phyloP scores from a whole-genome alignment of 1,140 invertebrate genomes.

The Onthophagus taurus region DNA sequence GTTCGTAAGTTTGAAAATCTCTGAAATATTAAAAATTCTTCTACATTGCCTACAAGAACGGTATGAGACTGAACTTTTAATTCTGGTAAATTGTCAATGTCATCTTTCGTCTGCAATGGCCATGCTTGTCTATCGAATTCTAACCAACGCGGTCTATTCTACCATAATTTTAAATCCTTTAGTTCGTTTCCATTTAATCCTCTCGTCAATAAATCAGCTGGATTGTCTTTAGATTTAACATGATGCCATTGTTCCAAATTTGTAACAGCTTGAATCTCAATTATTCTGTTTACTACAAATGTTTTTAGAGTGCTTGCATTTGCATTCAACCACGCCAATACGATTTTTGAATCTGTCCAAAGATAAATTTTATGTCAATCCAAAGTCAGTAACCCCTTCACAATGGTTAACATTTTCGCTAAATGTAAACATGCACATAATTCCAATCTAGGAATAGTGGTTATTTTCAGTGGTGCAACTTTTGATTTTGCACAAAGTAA shows the following conservation, averaged over 20 bases:
- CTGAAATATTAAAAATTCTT: background rate
- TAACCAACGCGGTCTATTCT: conserved; percentile 1
- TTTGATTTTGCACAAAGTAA: conserved; percentile 28
- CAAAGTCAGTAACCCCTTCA: background rate
- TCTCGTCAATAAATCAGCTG: conserved; percentile 5
- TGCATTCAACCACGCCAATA: conserved; percentile 24
- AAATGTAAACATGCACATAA: conserved; percentile 30
- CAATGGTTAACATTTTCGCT: conserved; percentile 18
- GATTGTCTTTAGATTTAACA: conserved; percentile 14
- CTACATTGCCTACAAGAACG: background rate
- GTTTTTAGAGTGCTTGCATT: conserved; percentile 25
- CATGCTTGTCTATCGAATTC: background rate
- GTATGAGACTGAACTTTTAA: no score
- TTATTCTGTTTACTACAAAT: conserved; percentile 36
- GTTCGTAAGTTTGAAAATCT: conserved; percentile 1
- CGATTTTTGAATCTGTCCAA: conserved; percentile 25
- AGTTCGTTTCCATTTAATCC: conserved; percentile 1
- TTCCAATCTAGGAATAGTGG: conserved; percentile 29
- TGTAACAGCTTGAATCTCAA: conserved; percentile 26
- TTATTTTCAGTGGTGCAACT: conserved; percentile 28
- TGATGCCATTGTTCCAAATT: conserved; percentile 21
- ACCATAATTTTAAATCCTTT: conserved; percentile 1
- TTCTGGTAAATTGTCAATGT: conserved; percentile 2
- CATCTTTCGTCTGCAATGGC: background rate
- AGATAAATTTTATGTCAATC: no score